Base-by-base conservation (phyloP, 2,797 vertebrate species). In the Octomys mimax region DNA sequence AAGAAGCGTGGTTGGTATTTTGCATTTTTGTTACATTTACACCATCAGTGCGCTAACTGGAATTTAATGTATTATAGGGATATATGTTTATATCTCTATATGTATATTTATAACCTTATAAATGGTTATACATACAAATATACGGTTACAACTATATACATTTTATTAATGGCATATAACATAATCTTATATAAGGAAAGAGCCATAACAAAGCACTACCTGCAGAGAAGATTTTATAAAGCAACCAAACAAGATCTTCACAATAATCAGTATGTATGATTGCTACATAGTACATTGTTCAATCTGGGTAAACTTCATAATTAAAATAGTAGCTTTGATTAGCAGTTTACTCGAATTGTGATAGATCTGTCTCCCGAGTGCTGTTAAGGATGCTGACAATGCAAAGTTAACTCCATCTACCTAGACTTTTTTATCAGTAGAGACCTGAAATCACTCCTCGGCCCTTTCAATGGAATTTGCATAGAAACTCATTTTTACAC, bases 261-360 rank as follows among this genome's bases (percentile, higher is more conserved):
- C 31, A 49, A 5, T 68, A 61, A 79, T 79, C n/a, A 86, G 12
- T 11, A 85, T 26, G 4, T 0, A 42, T 11, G 31, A 7, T 57
- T 89, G 21, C 12, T 49, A 39, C 12, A 33, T 13, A 84, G 42
- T 11, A 59, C 89, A 42, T 57, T 79, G 31, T 75, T 64, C 49
- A 66, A 14, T 88, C 46, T 94, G 33, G 85, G 36, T n/a, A 42
- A 90, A 78, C 71, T 79, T 19, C 95, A 14, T 87, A 75, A 52
- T 75, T 62, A 52, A 85, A 59, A 33, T 10, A 73, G 9, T 81
- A 68, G 57, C 42, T 62, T 91, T 94, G 9, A 57, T 26, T 46
- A 26, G 26, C 42, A 49, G 6, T 77, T 31, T 92, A 22, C 70
- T 73, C 2, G 31, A 26, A 80, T 52, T 14, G 61, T 96, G 6